Evolutionary conservation across 53 echinoderm and acorn worm species (phyloP), one percentile per base, ranked within the genome.

Genomic region (Henricia sp.): DNA sequence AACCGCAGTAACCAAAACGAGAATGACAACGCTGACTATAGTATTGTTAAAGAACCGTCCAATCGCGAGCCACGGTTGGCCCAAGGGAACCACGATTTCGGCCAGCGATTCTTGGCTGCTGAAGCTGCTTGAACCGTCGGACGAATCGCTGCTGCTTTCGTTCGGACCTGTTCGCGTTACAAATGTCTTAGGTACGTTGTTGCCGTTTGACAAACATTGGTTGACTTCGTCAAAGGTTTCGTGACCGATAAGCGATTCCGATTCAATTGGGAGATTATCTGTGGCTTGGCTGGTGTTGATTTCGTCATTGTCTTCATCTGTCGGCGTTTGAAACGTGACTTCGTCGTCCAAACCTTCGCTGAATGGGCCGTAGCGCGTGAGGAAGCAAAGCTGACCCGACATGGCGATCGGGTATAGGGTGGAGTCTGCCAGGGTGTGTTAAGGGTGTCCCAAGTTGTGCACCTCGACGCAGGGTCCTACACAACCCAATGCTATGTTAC

Each of bases 31-130:
- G 14, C 96, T 91, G 41, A 89, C 74, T 29, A 84, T 39, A 29
- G 91, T 67, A 68, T 88, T 82, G 50, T 82, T 73, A 37, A 72
- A 84, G 52, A 91, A 50, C 39, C 53, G 84, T 0, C 96, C 96
- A 1, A 96, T 39, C 37, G 56, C 55, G 27, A 65, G 32, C 89
- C 93, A 91, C 30, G 91, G 83, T 8, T 82, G 75, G 4, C 85
- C 80, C 0, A 95, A 51, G 12, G 54, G 50, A 16, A 64, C 86
- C 37, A 43, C 25, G 0, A 28, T 30, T 6, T 30, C 37, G 0
- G 33, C 16, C 43, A 86, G 44, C 2, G 73, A 62, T 42, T 68
- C 85, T 51, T 64, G 69, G 41, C 74, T 74, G 50, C 59, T 36
- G 39, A 56, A 54, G 26, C 57, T 60, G 2, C 14, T 8, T 23